Percentiles rank a stretch among this genome's conserved stretches.
phyloP scores from a whole-genome alignment of 2,797 vertebrate genomes.

The Ctenopoma kingsleyae region DNA sequence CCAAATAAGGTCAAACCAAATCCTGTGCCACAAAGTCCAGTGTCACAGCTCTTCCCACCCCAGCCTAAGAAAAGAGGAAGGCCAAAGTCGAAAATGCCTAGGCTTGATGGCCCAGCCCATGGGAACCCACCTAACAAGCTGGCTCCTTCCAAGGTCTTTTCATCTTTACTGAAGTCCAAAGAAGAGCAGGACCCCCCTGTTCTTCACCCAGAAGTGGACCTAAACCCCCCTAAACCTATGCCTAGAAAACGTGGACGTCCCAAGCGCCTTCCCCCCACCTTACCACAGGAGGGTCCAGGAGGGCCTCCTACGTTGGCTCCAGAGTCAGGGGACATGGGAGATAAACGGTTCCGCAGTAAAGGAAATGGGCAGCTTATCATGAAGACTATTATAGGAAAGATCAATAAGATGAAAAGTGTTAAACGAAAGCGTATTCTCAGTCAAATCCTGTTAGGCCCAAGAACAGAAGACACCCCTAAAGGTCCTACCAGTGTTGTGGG shows the following conservation, averaged over 20 bases:
- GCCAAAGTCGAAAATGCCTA: constrained; percentile 95
- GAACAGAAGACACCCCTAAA: constrained; percentile 78
- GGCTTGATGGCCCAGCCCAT: constrained; percentile 89
- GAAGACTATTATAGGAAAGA: constrained; percentile 98
- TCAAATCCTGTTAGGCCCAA: constrained; percentile 90
- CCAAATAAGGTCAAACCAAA: constrained; percentile 85
- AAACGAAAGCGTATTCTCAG: constrained; percentile 95
- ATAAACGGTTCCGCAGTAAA: constrained; percentile 89
- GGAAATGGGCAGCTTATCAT: constrained; percentile 96
- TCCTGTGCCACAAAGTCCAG: constrained; percentile 72
- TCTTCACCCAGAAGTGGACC: constrained; percentile 96
- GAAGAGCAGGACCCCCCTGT: constrained; percentile 96
- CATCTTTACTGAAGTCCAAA: constrained; percentile 91
- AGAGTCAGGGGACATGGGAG: constrained; percentile 84
- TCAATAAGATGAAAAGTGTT: constrained; percentile 99
- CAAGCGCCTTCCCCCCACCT: constrained; percentile 91
- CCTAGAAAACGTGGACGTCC: constrained; percentile 96
- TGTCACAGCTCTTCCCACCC: constrained; percentile 77
- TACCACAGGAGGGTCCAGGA: constrained; percentile 87
- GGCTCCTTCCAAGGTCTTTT: constrained; percentile 93
- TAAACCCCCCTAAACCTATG: constrained; percentile 91
- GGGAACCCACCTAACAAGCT: constrained; percentile 90
- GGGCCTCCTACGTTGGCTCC: constrained; percentile 92
- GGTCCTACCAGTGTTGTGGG: constrained; percentile 50
- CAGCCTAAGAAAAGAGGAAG: constrained; percentile 90